These are phyloP conservation scores for Ammodramus savannarum DNA, from an alignment of 2,113 vertebrate species.

Conservation along the genomic window DNA sequence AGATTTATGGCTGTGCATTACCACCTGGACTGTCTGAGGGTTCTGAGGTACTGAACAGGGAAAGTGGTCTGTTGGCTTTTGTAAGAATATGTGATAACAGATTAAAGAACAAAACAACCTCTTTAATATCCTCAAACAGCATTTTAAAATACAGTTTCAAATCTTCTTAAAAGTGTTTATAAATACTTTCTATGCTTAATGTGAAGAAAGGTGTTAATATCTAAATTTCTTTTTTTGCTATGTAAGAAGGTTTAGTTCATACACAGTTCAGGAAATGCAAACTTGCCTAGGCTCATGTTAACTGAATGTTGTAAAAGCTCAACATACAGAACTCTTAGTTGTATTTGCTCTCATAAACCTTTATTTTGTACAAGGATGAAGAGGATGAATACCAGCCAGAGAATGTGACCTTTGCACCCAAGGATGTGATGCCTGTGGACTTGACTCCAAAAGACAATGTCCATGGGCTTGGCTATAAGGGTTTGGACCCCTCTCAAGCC, in stretches of 20 bases:
- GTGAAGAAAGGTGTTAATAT: not conserved
- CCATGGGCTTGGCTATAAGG: slow-evolving; percentile 90
- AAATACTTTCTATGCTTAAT: not conserved
- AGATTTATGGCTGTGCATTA: slow-evolving; percentile 75
- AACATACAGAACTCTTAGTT: not conserved
- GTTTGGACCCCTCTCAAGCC: slow-evolving; percentile 85
- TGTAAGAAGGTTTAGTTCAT: not conserved
- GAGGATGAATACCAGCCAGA: slow-evolving; percentile 87
- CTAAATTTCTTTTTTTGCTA: not conserved
- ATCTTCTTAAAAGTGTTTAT: not conserved
- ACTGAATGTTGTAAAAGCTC: not conserved
- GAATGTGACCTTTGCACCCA: slow-evolving; percentile 91
- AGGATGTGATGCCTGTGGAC: slow-evolving; percentile 88
- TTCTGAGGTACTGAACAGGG: slow-evolving; percentile 78
- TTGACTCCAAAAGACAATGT: slow-evolving; percentile 82
- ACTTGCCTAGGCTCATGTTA: not conserved
- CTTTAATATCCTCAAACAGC: not conserved
- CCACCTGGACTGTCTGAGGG: slow-evolving; percentile 80
- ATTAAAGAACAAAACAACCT: not conserved
- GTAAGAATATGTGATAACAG: not conserved
- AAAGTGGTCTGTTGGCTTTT: not conserved
- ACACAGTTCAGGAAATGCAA: not conserved
- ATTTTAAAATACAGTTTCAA: not conserved
- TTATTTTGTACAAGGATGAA: slow-evolving; percentile 68
- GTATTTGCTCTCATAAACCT: not conserved